A percentile compares a stretch with the other conserved stretches of the same genome.
Evolutionary conservation across 2,113 vertebrate species (phyloP).

Genomic region (Stigmatopora argus): DNA sequence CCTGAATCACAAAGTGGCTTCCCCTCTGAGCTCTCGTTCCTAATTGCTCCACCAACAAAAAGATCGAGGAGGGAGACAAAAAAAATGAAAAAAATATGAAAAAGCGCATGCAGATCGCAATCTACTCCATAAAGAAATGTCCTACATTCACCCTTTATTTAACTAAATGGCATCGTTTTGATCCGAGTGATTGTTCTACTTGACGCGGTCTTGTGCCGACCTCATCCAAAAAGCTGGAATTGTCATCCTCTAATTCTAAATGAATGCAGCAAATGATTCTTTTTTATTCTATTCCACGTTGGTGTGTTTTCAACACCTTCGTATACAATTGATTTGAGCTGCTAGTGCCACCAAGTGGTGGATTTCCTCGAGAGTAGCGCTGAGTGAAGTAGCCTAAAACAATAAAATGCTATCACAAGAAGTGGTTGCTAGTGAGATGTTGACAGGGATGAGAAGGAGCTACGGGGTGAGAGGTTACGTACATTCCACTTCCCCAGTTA

Average conservation of each 20-base stretch:
- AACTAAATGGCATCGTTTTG: background rate
- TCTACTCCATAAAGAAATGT: background rate
- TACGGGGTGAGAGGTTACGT: slow-evolving; percentile 57
- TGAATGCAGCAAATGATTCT: slow-evolving; percentile 49
- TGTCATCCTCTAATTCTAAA: slow-evolving; percentile 44
- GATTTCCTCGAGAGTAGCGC: slow-evolving; percentile 13
- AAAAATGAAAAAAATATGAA: background rate
- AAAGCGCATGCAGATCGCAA: background rate
- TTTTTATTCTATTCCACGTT: slow-evolving; percentile 35
- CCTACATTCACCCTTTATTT: background rate
- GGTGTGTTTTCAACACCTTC: slow-evolving; percentile 25
- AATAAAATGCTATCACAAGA: background rate
- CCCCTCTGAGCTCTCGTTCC: slow-evolving; percentile 31
- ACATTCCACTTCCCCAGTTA: slow-evolving; percentile 44
- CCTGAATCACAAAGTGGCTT: slow-evolving; percentile 41
- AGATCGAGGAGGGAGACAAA: background rate
- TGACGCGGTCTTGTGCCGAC: slow-evolving; percentile 13
- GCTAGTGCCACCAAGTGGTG: slow-evolving; percentile 73
- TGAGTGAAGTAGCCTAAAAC: no score
- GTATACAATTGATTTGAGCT: slow-evolving; percentile 64
- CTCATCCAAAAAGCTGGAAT: slow-evolving; percentile 42
- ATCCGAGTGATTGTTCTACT: background rate
- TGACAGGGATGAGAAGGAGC: slow-evolving; percentile 59
- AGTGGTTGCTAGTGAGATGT: slow-evolving; percentile 57
- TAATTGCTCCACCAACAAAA: slow-evolving; percentile 34